Conservation (phyloP, 2,888 invertebrate species). For the Mythimna loreyi region DNA sequence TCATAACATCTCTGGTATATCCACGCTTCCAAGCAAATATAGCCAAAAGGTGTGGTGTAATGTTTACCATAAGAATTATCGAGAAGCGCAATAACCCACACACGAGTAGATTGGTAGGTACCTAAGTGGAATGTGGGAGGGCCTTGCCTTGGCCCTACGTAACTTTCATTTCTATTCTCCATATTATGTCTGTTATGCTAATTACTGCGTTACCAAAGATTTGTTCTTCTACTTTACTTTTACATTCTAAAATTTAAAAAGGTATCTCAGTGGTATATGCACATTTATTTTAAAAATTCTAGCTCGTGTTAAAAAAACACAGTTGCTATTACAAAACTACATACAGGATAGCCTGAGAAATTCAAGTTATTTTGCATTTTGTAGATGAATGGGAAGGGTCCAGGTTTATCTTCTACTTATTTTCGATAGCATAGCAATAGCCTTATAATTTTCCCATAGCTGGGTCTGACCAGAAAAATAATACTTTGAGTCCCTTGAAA, state of each 20-base stretch:
- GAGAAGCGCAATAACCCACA: neutral
- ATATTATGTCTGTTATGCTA: slow-evolving; percentile 1
- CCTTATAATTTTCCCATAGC: too few species aligned
- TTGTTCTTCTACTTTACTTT: neutral
- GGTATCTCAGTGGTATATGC: neutral
- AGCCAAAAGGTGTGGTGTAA: neutral
- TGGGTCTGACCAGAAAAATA: too few species aligned
- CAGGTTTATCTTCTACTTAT: too few species aligned
- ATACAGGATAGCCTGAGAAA: too few species aligned
- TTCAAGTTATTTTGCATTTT: too few species aligned
- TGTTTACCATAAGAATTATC: neutral
- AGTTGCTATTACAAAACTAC: too few species aligned
- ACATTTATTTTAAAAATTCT: neutral
- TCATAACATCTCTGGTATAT: neutral
- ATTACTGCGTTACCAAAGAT: neutral
- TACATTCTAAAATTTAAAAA: neutral
- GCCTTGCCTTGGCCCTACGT: neutral
- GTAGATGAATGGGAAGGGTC: too few species aligned
- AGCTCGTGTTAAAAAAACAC: neutral
- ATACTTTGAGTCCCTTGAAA: too few species aligned
- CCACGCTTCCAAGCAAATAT: neutral
- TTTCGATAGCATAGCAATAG: too few species aligned
- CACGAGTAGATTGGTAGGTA: too few species aligned
- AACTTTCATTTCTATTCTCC: slow-evolving; percentile 2
- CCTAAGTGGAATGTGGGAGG: neutral